A percentile compares a stretch with the other conserved stretches of the same genome.
Conservation (phyloP, 2,888 invertebrate genomes). For the Dryobota labecula region DNA sequence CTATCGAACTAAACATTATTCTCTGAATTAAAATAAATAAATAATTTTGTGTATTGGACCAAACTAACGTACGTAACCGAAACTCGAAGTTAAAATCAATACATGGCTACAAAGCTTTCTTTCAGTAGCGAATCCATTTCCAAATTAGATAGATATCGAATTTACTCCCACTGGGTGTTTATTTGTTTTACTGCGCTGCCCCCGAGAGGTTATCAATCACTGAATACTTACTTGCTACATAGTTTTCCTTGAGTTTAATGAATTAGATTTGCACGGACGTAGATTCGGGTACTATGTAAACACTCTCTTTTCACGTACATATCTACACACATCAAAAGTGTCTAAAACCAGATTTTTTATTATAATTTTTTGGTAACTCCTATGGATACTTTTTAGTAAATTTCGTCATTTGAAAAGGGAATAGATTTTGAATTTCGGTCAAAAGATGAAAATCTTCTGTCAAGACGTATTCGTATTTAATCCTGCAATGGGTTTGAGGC, state of each 20-base stretch:
- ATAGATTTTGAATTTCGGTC: too few relatives aligned
- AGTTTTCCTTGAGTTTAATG: slow-evolving; percentile 42
- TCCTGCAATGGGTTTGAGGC: too few relatives aligned
- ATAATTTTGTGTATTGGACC: neutral
- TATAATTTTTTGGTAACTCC: too few relatives aligned
- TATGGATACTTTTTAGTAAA: too few relatives aligned
- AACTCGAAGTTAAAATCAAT: slow-evolving; percentile 49
- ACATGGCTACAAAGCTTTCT: slow-evolving; percentile 42
- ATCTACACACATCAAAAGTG: too few relatives aligned
- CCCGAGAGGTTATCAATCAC: slow-evolving; percentile 74
- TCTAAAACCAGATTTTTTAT: too few relatives aligned
- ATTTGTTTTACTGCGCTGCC: slow-evolving; percentile 64
- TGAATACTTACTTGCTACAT: slow-evolving; percentile 50
- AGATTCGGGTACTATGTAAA: neutral
- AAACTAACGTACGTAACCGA: slow-evolving; percentile 31
- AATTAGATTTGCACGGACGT: slow-evolving; percentile 28
- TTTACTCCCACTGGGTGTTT: slow-evolving; percentile 58
- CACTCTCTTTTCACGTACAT: neutral
- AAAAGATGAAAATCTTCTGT: too few relatives aligned
- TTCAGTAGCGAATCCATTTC: slow-evolving; percentile 69
- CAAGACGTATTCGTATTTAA: too few relatives aligned
- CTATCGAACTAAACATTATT: neutral
- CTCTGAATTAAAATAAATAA: too few relatives aligned
- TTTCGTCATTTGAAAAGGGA: too few relatives aligned
- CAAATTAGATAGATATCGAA: slow-evolving; percentile 72